Percentiles rank a stretch among this genome's conserved stretches.
Conservation (phyloP, 2,888 invertebrate genomes). For the Caenorhabditis sinica region DNA sequence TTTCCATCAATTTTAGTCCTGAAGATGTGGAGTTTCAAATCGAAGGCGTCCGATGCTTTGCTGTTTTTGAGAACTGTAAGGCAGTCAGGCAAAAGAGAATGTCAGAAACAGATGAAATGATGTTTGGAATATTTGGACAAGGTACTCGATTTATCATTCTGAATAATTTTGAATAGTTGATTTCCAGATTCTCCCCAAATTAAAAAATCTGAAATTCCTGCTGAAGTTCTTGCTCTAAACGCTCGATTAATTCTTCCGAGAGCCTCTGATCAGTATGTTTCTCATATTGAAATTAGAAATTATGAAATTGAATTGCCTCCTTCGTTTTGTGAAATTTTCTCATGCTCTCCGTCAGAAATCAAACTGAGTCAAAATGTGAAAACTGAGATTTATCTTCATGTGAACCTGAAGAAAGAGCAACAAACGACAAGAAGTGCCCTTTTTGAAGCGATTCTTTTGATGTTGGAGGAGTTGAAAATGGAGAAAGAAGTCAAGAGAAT, state of each 20-base stretch:
- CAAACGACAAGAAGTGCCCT: slow-evolving; percentile 45
- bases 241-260: slow-evolving; percentile 51
- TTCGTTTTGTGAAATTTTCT: slow-evolving; percentile 32
- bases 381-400: slow-evolving; percentile 53
- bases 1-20: slow-evolving; percentile 14
- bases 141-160: slow-evolving; percentile 4
- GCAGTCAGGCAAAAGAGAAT: slow-evolving; percentile 44
- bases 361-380: slow-evolving; percentile 38
- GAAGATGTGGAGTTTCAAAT: slow-evolving; percentile 17
- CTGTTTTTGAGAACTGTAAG: slow-evolving; percentile 31
- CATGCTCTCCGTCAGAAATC: slow-evolving; percentile 10
- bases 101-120: slow-evolving; percentile 41
- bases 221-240: slow-evolving; percentile 30
- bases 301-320: slow-evolving; percentile 36
- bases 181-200: slow-evolving; percentile 15
- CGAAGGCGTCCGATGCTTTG: slow-evolving; percentile 5
- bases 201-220: slow-evolving; percentile 8
- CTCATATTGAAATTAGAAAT: slow-evolving; percentile 49
- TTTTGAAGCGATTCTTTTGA: slow-evolving; percentile 42
- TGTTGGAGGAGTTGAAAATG: slow-evolving; percentile 24
- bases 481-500: slow-evolving; percentile 18
- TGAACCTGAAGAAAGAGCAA: slow-evolving; percentile 38
- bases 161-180: neutral
- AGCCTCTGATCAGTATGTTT: slow-evolving; percentile 38
- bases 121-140: slow-evolving; percentile 57